A percentile compares a stretch with the other conserved stretches of the same genome.
These are phyloP conservation scores for Podarcis muralis DNA, from an alignment of 2,113 vertebrate genomes.

Conservation along the genomic window DNA sequence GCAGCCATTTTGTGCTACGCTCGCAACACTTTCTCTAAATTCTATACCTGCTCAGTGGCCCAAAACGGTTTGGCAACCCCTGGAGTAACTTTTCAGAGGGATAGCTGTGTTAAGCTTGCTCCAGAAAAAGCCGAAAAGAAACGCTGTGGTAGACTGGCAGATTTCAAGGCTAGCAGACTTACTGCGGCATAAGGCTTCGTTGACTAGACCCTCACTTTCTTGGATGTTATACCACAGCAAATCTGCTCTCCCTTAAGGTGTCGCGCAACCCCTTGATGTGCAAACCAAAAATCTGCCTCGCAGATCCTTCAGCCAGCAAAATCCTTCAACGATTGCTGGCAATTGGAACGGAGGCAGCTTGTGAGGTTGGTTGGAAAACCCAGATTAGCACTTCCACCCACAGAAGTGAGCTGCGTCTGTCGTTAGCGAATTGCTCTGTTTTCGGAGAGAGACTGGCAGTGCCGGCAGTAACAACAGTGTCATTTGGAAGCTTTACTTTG, in stretches of 20 bases:
- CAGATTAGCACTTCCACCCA: neutral
- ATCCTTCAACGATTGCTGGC: neutral
- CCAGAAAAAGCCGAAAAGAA: neutral
- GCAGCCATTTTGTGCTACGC: too few species aligned
- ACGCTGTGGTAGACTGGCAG: neutral
- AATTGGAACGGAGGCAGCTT: neutral
- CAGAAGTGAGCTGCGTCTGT: neutral
- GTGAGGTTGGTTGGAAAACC: neutral
- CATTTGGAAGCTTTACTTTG: fast-evolving
- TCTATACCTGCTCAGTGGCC: too few species aligned
- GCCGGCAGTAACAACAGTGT: neutral
- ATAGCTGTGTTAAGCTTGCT: fast-evolving
- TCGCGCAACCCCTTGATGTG: too few species aligned
- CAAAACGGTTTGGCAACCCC: too few species aligned
- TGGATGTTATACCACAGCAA: neutral
- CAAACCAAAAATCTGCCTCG: neutral
- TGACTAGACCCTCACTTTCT: neutral
- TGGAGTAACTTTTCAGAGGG: neutral
- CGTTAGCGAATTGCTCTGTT: fast-evolving
- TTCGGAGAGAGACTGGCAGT: neutral
- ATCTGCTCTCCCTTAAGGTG: neutral
- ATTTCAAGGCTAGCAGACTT: too few species aligned
- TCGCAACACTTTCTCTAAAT: too few species aligned
- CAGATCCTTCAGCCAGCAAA: neutral
- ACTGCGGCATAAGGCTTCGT: neutral